Base-by-base conservation (phyloP, 2,888 invertebrate genomes). In the Caenorhabditis doughertyi region DNA sequence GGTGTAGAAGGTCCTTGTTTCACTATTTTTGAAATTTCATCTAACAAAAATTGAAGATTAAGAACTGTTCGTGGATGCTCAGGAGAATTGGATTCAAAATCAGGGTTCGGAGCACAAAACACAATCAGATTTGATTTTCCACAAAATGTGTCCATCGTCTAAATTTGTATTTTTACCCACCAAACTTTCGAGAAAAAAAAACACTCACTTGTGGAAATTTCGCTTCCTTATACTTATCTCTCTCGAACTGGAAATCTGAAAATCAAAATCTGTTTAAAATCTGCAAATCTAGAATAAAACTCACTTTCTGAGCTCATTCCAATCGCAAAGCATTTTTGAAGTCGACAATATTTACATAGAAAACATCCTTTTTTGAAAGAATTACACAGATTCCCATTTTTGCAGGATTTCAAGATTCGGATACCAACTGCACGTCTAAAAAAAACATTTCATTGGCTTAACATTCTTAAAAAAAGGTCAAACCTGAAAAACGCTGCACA, bases 301-400 rank as follows among this genome's bases (percentile, higher is more conserved):
- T 25, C n/a, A 81, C 81, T 76, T 11, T 79, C 77, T 0, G 53
- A 29, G 9, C 68, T 82, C 82, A 82, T 82, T 29, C 82, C 82
- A 21, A 79, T 62, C 9, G n/a, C n/a, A 5, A 82, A 32, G 42
- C 82, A 82, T 29, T 79, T 82, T 3, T 79, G 65, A n/a, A 72
- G 62, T 29, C 82, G 42, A 21, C 82, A 82, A 21, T 60, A 60
- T 49, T 79, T 56, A 47, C 82, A 82, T 11, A 49, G 39, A 44
- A 73, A 74, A 32, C 60, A 67, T 27, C 67, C 74, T 29, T 76
- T 72, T 65, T 79, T 79, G n/a, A 60, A 47, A n/a, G 72, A 60
- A 7, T 42, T 49, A 35, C 82, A 82, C n/a, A n/a, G n/a, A n/a
- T 35, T 42, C 29, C 27, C 47, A 11, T 47, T 47, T 18, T 21